Conservation (phyloP, 2,888 invertebrate species). For the Exocentrus adspersus region DNA sequence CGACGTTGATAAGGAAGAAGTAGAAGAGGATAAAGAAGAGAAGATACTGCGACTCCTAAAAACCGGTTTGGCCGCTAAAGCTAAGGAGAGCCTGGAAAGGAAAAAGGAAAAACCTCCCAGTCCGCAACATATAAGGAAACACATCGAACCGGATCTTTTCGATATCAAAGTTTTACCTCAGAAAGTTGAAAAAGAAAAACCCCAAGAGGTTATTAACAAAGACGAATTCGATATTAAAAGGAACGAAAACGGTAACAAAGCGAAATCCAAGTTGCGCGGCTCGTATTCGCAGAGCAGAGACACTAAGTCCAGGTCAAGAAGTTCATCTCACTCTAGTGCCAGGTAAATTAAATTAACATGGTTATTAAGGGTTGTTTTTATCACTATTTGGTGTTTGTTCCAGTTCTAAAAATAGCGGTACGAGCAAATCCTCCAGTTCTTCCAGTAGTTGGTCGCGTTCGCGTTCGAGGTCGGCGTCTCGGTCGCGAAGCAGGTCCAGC, state of each 20-base stretch:
- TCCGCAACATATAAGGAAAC: conserved; percentile 41
- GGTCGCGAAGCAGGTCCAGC: conserved; percentile 47
- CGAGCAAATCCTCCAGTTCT: conserved; percentile 47
- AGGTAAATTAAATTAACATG: conserved; percentile 51
- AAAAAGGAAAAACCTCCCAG: conserved; percentile 57
- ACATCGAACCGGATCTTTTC: conserved; percentile 57
- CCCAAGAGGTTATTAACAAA: conserved; percentile 43
- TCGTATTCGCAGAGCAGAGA: conserved; percentile 46
- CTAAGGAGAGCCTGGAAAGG: conserved; percentile 74
- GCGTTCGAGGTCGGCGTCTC: conserved; percentile 35
- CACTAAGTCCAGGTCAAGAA: conserved; percentile 58
- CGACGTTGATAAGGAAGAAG: conserved; percentile 64
- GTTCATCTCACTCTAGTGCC: conserved; percentile 66
- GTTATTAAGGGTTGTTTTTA: conserved; percentile 13
- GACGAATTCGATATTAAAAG: conserved; percentile 49
- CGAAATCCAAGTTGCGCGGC: conserved; percentile 54
- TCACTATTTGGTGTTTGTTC: too few relatives aligned
- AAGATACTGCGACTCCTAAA: conserved; percentile 74
- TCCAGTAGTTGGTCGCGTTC: conserved; percentile 42
- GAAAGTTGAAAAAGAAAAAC: conserved; percentile 46
- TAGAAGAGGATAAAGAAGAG: conserved; percentile 74
- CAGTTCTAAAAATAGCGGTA: conserved; percentile 40
- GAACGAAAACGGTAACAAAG: conserved; percentile 45
- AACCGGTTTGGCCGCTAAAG: conserved; percentile 75
- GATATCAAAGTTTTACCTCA: conserved; percentile 58